Base-by-base conservation (phyloP, 1,140 invertebrate species). In the Cyclargus thomasi region DNA sequence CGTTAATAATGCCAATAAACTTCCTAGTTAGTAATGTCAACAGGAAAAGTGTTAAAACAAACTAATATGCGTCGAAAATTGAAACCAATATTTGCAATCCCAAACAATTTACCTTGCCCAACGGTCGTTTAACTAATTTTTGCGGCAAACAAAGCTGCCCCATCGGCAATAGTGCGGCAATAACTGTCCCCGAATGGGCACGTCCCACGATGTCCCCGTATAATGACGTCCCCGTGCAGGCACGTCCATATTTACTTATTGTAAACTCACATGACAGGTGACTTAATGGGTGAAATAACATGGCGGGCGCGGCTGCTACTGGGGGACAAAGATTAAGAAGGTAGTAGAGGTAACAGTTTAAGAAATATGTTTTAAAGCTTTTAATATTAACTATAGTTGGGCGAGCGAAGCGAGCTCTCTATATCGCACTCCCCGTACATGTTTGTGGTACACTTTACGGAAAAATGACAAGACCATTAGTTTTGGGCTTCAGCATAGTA, bases 181-280 rank as follows among this genome's bases (percentile, higher is more conserved):
- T 86, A 86, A 83, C 78, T 76, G 76, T 76, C 65, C 76, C 76
- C 67, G 76, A 74, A 68, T 69, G 65, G 55, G 70, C 79, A 74
- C 74, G 77, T 81, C 79, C 83, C 39, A 47, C 39, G 39, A 16
- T 47, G 39, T 47, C 39, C 39, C 39, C 39, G 39, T 47, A 16
- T 47, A 47, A 78, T 75, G 76, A 72, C 72, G 78, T 76, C 66
- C 76, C 76, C 67, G 76, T 75, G 67, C 69, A 66, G 59, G 71
- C 79, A 75, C 75, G 78, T 82, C 80, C 83, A 81, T 90, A 88
- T 87, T 88, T 90, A 90, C 87, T 88, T 86, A 88, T 86, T 87
- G 85, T 88, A 87, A 87, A 88, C 85, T 90, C 81, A 80, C 82
- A 88, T 90, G 85, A 87, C 87, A 90, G 87, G 81, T 85, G 81